Percentiles rank a stretch among this genome's conserved stretches.
phyloP scores from a whole-genome alignment of 1,140 invertebrate species.

The Cydia strobilella region DNA sequence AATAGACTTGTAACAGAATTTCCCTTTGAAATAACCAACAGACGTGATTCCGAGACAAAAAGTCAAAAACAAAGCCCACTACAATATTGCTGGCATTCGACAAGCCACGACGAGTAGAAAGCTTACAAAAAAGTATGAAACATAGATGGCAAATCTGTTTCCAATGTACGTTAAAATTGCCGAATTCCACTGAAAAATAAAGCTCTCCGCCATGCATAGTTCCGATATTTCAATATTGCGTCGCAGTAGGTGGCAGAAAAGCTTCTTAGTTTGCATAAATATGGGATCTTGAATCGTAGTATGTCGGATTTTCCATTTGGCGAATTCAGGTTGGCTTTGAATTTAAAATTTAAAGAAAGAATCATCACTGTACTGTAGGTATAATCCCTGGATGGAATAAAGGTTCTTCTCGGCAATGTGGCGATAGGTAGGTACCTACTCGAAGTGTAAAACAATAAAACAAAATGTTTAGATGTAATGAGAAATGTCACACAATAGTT shows the following conservation, averaged over 20 bases:
- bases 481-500: no score
- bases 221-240: constrained; percentile 25
- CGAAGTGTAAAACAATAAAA: no score
- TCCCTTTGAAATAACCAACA: constrained; percentile 1
- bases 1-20: background rate
- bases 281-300: constrained; percentile 7
- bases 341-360: background rate
- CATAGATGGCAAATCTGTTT: constrained; percentile 25
- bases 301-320: constrained; percentile 4
- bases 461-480: no score
- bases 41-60: background rate
- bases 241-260: constrained; percentile 26
- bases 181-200: constrained; percentile 24
- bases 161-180: constrained; percentile 17
- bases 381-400: no score
- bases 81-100: constrained; percentile 11
- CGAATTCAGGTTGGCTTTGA: background rate
- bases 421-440: no score
- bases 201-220: background rate
- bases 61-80: constrained; percentile 5
- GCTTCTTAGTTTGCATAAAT: constrained; percentile 27
- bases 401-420: no score
- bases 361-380: background rate
- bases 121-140: constrained; percentile 7
- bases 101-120: background rate